Conservation (phyloP, 2,797 vertebrate species). For the Enteromius mattozi region DNA sequence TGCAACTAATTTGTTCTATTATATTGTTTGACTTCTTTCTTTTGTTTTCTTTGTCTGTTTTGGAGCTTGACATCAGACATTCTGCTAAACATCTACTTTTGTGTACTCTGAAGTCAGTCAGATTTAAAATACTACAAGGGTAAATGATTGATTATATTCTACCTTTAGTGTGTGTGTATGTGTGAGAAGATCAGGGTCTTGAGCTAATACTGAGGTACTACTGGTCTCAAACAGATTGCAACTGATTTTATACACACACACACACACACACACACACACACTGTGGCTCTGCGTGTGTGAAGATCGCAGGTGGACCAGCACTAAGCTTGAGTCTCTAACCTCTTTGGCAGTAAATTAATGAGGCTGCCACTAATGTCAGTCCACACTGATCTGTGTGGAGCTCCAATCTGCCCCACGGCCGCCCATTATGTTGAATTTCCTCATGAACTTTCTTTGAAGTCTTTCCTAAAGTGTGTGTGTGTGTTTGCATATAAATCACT, state of each 20-base stretch:
- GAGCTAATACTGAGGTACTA: slow-evolving; percentile 65
- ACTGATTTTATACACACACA: not conserved
- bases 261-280: slow-evolving; percentile 17
- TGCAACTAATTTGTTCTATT: too few species aligned
- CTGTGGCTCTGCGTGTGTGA: not conserved
- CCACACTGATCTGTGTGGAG: slow-evolving; percentile 12
- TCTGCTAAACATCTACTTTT: not conserved
- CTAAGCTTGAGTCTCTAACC: slow-evolving; percentile 25
- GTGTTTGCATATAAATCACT: slow-evolving; percentile 5
- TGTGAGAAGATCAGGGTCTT: slow-evolving; percentile 66
- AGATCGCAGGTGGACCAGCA: slow-evolving; percentile 3
- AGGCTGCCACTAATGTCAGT: slow-evolving; percentile 21
- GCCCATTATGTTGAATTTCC: not conserved
- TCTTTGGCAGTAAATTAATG: slow-evolving; percentile 21
- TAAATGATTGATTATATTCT: not conserved
- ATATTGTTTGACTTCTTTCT: not conserved
- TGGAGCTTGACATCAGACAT: not conserved
- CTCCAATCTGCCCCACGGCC: not conserved
- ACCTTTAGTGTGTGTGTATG: slow-evolving; percentile 31
- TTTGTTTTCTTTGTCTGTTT: not conserved
- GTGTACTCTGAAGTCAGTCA: not conserved
- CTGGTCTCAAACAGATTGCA: not conserved
- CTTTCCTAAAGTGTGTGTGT: slow-evolving; percentile 42
- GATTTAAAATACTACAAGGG: not conserved
- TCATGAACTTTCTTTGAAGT: slow-evolving; percentile 49